A percentile compares a stretch with the other conserved stretches of the same genome.
phyloP scores from a whole-genome alignment of 2,113 vertebrate genomes.

The Picathartes gymnocephalus region DNA sequence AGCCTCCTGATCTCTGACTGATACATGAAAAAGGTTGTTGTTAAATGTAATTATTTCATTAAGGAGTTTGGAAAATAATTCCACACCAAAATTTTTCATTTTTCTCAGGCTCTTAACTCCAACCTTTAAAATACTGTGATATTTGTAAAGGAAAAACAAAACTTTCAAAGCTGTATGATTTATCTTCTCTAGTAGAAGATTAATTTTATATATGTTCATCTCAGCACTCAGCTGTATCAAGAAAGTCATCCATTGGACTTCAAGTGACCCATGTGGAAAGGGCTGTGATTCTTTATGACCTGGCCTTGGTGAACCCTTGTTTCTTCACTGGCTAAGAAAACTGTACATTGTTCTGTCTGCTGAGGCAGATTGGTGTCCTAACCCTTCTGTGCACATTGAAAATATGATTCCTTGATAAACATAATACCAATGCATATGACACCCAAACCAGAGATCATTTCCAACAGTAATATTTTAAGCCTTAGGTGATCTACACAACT shows the following conservation, averaged over 20 bases:
- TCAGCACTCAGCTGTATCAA: background rate
- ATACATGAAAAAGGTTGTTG: background rate
- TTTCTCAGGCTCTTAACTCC: background rate
- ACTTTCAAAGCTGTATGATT: background rate
- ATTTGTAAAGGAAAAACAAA: background rate
- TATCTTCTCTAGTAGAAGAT: background rate
- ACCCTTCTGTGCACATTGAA: background rate
- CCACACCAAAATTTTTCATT: background rate
- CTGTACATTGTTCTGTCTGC: background rate
- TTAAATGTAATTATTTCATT: background rate
- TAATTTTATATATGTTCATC: background rate
- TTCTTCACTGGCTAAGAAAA: background rate
- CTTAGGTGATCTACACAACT: background rate
- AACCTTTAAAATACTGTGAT: background rate
- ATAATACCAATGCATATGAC: background rate
- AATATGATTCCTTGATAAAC: background rate
- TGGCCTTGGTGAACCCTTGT: background rate
- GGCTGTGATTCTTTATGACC: background rate
- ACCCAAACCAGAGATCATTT: background rate
- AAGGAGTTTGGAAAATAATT: background rate
- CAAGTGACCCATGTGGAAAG: background rate
- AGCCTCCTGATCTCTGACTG: background rate
- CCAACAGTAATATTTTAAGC: background rate
- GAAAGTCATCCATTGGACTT: background rate
- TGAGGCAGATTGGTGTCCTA: background rate